These are phyloP conservation scores for Invenusta paracnida DNA, from an alignment of 2,888 invertebrate species.

Conservation along the genomic window DNA sequence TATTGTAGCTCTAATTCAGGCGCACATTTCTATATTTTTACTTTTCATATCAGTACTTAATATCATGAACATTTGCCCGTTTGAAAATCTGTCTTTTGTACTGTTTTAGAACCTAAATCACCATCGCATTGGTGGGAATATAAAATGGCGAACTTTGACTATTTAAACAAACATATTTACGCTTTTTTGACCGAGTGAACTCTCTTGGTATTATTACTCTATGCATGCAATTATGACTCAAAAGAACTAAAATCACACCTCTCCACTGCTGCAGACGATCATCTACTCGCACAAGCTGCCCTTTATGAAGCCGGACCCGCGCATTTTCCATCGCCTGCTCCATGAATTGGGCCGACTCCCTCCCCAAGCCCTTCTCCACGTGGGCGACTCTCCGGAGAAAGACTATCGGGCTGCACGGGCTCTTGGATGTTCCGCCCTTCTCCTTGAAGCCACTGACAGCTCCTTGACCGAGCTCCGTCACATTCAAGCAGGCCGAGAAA, in stretches of 20 bases:
- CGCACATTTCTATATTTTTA: too few relatives aligned
- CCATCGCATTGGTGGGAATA: too few relatives aligned
- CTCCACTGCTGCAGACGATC: background rate
- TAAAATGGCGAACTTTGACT: too few relatives aligned
- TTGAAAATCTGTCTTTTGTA: too few relatives aligned
- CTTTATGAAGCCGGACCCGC: conserved; percentile 16
- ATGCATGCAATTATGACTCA: background rate
- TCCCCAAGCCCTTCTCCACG: background rate
- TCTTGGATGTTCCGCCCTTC: background rate
- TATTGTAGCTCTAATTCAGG: too few relatives aligned
- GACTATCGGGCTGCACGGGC: conserved; percentile 20
- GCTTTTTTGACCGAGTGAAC: too few relatives aligned
- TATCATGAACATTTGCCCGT: too few relatives aligned
- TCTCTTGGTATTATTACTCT: too few relatives aligned
- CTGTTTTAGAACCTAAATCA: too few relatives aligned
- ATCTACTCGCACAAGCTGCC: conserved; percentile 7
- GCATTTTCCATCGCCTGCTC: conserved; percentile 2
- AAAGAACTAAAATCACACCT: background rate
- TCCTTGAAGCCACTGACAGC: background rate
- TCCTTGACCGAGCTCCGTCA: background rate
- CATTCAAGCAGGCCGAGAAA: background rate
- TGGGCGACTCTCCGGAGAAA: background rate
- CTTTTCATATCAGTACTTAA: too few relatives aligned
- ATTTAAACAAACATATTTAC: too few relatives aligned
- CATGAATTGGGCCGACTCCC: background rate